Base-by-base conservation (phyloP, 2,113 vertebrate species). In the Scolopax mira region DNA sequence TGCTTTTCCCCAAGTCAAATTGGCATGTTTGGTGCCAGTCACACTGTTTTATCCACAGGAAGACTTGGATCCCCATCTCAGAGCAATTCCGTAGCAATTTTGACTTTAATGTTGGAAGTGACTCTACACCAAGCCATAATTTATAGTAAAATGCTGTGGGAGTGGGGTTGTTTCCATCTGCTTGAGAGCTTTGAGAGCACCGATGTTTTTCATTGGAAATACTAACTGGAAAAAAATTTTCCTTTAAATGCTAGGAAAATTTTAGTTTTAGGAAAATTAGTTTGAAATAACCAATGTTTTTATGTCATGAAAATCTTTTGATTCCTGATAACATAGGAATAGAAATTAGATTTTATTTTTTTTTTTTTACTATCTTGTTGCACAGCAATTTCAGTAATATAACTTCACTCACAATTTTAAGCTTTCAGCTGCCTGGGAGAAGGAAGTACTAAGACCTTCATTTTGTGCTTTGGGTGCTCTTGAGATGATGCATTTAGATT, bases 11-110 rank as follows among this genome's bases (percentile, higher is more conserved):
- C 30, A 42, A 52, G 44, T 61, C 74, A 72, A 7, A 42, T 88
- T 58, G 35, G 27, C 0, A 0, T 79, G 12, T 75, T 77, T 0
- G 23, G 27, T 82, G 16, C 22, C 33, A 49, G 48, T 72, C 48
- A 28, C 35, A 4, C 25, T 44, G 5, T 62, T 78, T 55, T 70
- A 48, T 44, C 35, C 22, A 27, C 35, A 61, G 44, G 44, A 55
- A 51, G 30, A 13, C 24, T 81, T 48, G 8, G 28, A 52, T 92
- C 35, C 14, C 21, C 71, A 18, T 66, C 31, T 75, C 11, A 5
- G 30, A 84, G 35, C 5, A 17, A 57, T 64, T 72, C 37, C 6
- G 1, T 58, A 69, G 39, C 30, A 41, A 17, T 70, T 77, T 73
- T 78, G n/a, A 69, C 65, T 52, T 61, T 17, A 69, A 18, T 44